phyloP scores from a whole-genome alignment of 1,140 invertebrate species.

The Cotesia typhae region DNA sequence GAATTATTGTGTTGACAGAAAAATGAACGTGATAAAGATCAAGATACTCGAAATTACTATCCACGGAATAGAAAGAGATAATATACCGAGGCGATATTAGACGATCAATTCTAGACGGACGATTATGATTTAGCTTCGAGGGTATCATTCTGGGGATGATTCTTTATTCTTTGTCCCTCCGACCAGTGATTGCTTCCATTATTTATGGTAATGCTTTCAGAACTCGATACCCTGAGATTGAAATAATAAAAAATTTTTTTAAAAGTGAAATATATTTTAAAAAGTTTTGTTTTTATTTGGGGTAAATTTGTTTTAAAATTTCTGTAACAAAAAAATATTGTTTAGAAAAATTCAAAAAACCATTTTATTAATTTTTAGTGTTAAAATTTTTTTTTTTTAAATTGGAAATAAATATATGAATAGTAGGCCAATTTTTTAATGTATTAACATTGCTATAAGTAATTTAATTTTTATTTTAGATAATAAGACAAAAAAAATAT shows the following conservation, averaged over 20 bases:
- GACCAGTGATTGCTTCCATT: constrained; percentile 38
- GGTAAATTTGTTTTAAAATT: too few species aligned
- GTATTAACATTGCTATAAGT: too few species aligned
- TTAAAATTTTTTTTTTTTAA: too few species aligned
- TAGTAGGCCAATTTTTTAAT: too few species aligned
- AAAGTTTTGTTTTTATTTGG: too few species aligned
- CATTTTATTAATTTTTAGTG: too few species aligned
- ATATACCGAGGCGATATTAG: constrained; percentile 17
- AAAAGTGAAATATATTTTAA: too few species aligned
- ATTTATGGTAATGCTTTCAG: constrained; percentile 37
- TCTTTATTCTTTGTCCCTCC: constrained; percentile 32
- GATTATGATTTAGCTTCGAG: constrained; percentile 35
- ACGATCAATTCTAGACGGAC: constrained; percentile 34
- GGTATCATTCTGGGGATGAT: constrained; percentile 1
- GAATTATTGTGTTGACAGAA: not conserved
- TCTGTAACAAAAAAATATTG: too few species aligned
- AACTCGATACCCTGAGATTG: constrained; percentile 12
- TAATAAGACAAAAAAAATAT: too few species aligned
- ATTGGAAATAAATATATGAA: too few species aligned
- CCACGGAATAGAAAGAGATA: not conserved
- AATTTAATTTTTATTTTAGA: too few species aligned
- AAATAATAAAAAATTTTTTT: not conserved
- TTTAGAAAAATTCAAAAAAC: too few species aligned
- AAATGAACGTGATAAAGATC: not conserved
- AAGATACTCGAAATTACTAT: not conserved